Base-by-base conservation (phyloP, 1,140 invertebrate species). In the Belonocnema kinseyi region DNA sequence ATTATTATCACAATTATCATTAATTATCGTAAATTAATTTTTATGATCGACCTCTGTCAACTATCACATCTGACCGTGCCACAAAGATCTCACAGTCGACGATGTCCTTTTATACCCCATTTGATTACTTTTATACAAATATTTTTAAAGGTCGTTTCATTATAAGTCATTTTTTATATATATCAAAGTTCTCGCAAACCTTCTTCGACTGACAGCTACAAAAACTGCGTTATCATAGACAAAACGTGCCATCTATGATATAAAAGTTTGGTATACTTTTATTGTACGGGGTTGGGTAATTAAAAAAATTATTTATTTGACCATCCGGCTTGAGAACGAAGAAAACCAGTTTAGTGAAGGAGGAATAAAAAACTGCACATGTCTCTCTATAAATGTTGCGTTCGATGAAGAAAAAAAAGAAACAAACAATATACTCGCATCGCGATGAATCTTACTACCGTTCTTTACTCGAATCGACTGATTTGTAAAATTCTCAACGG, bases 401-500 rank as follows among this genome's bases (percentile, higher is more conserved):
- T 66, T 46, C 61, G 61, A 66, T 66, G 46, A 10, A 46, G 11
- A 33, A 33, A 33, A 33, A 33, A 33, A 33, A 5, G 5, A 33
- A 33, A 5, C 1, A 19, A 40, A 13, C 26, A n/a, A 16, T 66
- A 46, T 66, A 14, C 61, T 66, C 61, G 33, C 61, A 33, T 66
- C 61, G 61, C 26, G 40, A 12, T 66, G 61, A 66, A 66, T 66
- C 61, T 66, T 66, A 66, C 13, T 66, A 66, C 61, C 26, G 33
- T 79, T 84, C 85, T 85, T 85, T 80, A 84, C 81, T 84, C 81
- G 77, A 87, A 83, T 85, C 88, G 88, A 90, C 88, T 90, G 88
- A 91, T 86, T 87, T 90, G 85, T 89, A 90, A 90, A 89, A 90
- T 88, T 90, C 86, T 88, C 86, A 86, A 88, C 80, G 85, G 85